Percentiles rank a stretch among this genome's conserved stretches.
Evolutionary conservation across 2,113 vertebrate genomes (phyloP).

Genomic region (Notothenia rossii): DNA sequence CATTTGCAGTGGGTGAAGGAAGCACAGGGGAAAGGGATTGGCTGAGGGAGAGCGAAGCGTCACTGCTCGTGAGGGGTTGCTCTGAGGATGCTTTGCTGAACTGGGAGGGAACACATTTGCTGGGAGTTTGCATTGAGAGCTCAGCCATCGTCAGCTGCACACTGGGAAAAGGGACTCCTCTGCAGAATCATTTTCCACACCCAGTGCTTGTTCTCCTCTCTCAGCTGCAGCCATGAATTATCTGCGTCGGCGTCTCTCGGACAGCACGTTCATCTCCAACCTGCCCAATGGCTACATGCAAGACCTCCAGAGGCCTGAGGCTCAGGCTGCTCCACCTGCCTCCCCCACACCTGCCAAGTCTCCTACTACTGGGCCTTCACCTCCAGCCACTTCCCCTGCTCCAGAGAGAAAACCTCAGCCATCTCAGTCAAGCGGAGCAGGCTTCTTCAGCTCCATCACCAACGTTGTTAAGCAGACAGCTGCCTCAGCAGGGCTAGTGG

Average conservation of each 20-base stretch:
- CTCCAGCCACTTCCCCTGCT: constrained; percentile 78
- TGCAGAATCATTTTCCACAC: constrained; percentile 56
- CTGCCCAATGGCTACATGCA: constrained; percentile 97
- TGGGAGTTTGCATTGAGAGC: constrained; percentile 70
- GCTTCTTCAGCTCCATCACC: constrained; percentile 96
- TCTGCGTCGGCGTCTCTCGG: constrained; percentile 93
- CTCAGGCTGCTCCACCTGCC: constrained; percentile 76
- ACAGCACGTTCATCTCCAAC: constrained; percentile 97
- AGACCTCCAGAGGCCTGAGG: constrained; percentile 89
- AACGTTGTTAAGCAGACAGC: constrained; percentile 96
- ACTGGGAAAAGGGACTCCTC: constrained; percentile 60
- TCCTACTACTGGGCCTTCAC: constrained; percentile 71
- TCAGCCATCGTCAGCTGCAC: constrained; percentile 67
- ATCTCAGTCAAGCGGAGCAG: constrained; percentile 76
- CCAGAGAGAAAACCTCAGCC: constrained; percentile 80
- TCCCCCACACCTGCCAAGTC: constrained; percentile 75
- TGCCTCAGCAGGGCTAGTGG: constrained; percentile 89
- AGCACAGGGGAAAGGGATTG: constrained; percentile 74
- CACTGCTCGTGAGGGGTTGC: constrained; percentile 75
- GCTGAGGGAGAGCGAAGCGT: constrained; percentile 67
- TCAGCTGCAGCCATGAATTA: constrained; percentile 92
- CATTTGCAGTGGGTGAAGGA: constrained; percentile 70
- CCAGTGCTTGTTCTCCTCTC: constrained; percentile 30
- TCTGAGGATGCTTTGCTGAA: constrained; percentile 65
- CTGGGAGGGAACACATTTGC: constrained; percentile 75